phyloP scores from a whole-genome alignment of 2,797 vertebrate genomes.

The Neopelma chrysocephalum region DNA sequence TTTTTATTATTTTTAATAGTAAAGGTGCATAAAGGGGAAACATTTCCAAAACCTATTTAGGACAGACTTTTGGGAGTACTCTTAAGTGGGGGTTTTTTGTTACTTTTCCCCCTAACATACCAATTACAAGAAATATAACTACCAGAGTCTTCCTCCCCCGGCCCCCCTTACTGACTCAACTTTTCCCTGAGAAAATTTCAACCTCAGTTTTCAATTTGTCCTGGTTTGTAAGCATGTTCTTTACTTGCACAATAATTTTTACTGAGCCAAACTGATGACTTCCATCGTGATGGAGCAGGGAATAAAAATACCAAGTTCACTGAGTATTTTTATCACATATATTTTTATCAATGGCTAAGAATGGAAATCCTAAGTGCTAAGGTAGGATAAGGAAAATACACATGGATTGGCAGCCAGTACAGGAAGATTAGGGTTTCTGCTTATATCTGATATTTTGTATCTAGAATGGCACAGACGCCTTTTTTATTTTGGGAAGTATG shows the following conservation, averaged over 20 bases:
- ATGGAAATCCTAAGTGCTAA: background rate
- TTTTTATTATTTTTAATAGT: background rate
- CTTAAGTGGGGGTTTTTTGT: background rate
- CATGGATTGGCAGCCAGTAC: fast-evolving
- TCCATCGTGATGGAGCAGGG: background rate
- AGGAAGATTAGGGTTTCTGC: background rate
- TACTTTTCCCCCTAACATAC: background rate
- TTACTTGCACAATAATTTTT: background rate
- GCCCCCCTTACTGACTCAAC: background rate
- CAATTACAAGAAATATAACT: background rate
- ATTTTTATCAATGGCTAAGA: background rate
- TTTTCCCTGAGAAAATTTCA: background rate
- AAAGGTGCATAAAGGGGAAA: background rate
- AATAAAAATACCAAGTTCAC: background rate
- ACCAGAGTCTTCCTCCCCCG: fast-evolving
- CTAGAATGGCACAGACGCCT: background rate
- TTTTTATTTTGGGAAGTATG: background rate
- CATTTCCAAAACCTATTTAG: background rate
- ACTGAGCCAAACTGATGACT: background rate
- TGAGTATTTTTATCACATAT: background rate
- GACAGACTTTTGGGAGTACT: background rate
- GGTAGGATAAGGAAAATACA: background rate
- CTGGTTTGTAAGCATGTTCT: background rate
- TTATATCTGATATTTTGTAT: background rate
- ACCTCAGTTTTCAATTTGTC: background rate